A percentile compares a stretch with the other conserved stretches of the same genome.
phyloP scores from a whole-genome alignment of 2,888 invertebrate species.

The Pseudococcus jackbeardsleyi region DNA sequence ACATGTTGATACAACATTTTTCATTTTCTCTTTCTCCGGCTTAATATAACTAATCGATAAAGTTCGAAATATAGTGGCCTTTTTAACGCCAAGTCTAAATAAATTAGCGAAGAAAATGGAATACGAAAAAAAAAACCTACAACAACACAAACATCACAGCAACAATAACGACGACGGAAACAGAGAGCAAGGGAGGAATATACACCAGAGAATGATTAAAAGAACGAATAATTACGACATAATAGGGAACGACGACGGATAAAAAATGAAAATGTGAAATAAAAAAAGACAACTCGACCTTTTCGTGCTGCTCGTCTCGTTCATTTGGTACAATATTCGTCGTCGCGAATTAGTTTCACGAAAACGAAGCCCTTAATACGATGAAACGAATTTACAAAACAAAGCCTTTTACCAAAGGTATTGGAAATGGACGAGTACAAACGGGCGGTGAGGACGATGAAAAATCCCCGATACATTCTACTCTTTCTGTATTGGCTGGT shows the following conservation, averaged over 20 bases:
- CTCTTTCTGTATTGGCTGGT: not conserved
- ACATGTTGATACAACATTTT: conserved; percentile 39
- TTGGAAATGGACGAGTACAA: not conserved
- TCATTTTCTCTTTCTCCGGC: not conserved
- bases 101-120: not conserved
- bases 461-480: not conserved
- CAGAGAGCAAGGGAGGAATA: not conserved
- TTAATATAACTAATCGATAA: not conserved
- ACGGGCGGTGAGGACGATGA: not conserved
- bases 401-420: not conserved
- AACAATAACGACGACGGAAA: not conserved
- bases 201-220: conserved; percentile 20
- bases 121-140: not conserved
- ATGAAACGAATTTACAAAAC: not conserved
- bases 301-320: not conserved
- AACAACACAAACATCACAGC: not conserved
- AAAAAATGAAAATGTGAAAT: not conserved
- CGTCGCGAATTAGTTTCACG: not conserved
- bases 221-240: conserved; percentile 23
- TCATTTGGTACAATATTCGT: not conserved
- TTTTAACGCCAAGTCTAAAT: conserved; percentile 22
- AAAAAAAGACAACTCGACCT: not conserved
- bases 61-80: not conserved
- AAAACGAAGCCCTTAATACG: conserved; percentile 9
- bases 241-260: not conserved